Evolutionary conservation across 2,113 vertebrate species (phyloP), one percentile per base, ranked within the genome.

Genomic region (Chroicocephalus ridibundus): DNA sequence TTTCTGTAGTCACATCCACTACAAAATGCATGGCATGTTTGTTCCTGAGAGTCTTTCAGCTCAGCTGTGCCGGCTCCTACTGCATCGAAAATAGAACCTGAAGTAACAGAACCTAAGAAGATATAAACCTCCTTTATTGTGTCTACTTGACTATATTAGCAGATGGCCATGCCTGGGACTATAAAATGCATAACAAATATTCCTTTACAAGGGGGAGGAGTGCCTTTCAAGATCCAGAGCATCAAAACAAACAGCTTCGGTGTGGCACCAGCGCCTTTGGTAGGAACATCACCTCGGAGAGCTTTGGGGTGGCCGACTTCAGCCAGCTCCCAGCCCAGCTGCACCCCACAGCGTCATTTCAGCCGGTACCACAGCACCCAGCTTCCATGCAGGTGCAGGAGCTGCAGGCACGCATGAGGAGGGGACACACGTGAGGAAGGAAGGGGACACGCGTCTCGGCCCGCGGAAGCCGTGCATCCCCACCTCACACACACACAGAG

Each of bases 71-170:
- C 0, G 3, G 92, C 55, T 95, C 82, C 91, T 94, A 95, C 91
- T 61, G 69, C 82, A 86, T 64, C 94, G 52, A 62, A 92, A 88
- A 92, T 87, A 94, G 83, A 80, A 82, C 58, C 47, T 68, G 57
- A 92, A 74, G 58, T 86, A 91, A 52, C 90, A 92, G 93, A 84
- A 80, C 49, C 93, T 91, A 90, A 70, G 83, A 95, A 71, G 92
- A 96, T 69, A 87, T 47, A 76, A 97, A 92, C 86, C 51, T 82
- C 55, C 46, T 72, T 91, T 86, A 77, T 91, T 80, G 68, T 89
- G 84, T 95, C 92, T 94, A 44, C 82, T n/a, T 79, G 82, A 86
- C 87, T 96, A 17, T 80, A 96, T 95, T 94, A 96, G 92, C 94
- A 96, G 97, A 94, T 76, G 95, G 96, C 58, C 87, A 34, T 86